Evolutionary conservation across 2,888 invertebrate species (phyloP).

Genomic region (Merodon equestris): DNA sequence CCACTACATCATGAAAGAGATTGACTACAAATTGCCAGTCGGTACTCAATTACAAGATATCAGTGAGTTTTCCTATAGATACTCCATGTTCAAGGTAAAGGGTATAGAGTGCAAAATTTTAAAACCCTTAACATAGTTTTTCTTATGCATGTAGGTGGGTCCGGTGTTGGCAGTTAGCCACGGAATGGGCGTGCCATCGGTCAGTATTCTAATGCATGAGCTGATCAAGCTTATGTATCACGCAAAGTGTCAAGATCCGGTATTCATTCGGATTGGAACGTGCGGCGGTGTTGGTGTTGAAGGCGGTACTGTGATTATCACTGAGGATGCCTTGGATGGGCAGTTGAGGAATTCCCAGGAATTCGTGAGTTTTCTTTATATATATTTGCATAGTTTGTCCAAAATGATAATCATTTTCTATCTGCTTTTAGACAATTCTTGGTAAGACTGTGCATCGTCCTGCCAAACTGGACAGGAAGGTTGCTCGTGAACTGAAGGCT

Average conservation of each 20-base stretch:
- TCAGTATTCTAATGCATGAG: slow-evolving; percentile 97
- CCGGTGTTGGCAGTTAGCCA: slow-evolving; percentile 82
- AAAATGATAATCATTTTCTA: background rate
- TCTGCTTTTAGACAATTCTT: slow-evolving; percentile 84
- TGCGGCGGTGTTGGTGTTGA: slow-evolving; percentile 96
- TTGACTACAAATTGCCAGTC: slow-evolving; percentile 92
- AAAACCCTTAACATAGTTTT: background rate
- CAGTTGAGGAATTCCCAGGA: slow-evolving; percentile 89
- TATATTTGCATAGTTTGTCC: background rate
- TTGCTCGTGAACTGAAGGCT: slow-evolving; percentile 88
- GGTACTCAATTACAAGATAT: slow-evolving; percentile 93
- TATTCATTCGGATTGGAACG: slow-evolving; percentile 95
- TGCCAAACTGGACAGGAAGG: slow-evolving; percentile 89
- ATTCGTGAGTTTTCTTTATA: slow-evolving; percentile 82
- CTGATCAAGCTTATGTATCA: slow-evolving; percentile 97
- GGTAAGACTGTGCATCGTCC: slow-evolving; percentile 90
- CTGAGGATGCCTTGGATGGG: slow-evolving; percentile 94
- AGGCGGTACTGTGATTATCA: slow-evolving; percentile 95
- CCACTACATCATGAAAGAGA: slow-evolving; percentile 92
- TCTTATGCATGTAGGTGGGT: slow-evolving; percentile 72
- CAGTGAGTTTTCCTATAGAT: slow-evolving; percentile 93
- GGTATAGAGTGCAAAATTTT: too few relatives aligned
- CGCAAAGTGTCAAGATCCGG: slow-evolving; percentile 91
- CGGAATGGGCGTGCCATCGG: slow-evolving; percentile 98
- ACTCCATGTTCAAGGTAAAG: slow-evolving; percentile 96